Conservation (phyloP, 2,797 vertebrate genomes). For the Syndactyla subalaris region DNA sequence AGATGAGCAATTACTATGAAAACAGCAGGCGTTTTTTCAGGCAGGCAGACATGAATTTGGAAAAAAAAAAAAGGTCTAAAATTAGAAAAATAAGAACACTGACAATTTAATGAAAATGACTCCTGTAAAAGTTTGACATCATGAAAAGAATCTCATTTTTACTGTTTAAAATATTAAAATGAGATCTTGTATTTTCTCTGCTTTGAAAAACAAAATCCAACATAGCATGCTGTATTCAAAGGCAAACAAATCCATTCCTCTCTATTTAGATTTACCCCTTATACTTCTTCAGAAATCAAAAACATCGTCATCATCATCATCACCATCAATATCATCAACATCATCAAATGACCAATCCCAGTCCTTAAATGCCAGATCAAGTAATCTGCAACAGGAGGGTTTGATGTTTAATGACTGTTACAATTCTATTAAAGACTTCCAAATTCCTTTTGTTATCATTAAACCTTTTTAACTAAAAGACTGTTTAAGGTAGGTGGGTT, state of each 20-base stretch:
- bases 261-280: slow-evolving; percentile 73
- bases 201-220: slow-evolving; percentile 64
- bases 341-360: slow-evolving; percentile 97
- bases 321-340: slow-evolving; percentile 90
- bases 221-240: slow-evolving; percentile 76
- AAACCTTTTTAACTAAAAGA: background rate
- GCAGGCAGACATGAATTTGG: slow-evolving; percentile 60
- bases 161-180: slow-evolving; percentile 51
- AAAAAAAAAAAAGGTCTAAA: background rate
- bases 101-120: slow-evolving; percentile 51
- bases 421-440: background rate
- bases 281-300: slow-evolving; percentile 93
- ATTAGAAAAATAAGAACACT: slow-evolving; percentile 16
- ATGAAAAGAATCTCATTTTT: slow-evolving; percentile 59
- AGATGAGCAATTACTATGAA: background rate
- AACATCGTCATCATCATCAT: slow-evolving; percentile 88
- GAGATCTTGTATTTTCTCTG: slow-evolving; percentile 45
- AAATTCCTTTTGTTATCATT: background rate
- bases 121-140: background rate
- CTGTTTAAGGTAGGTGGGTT: background rate
- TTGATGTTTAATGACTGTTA: slow-evolving; percentile 70
- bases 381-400: slow-evolving; percentile 90
- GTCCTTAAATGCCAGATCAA: slow-evolving; percentile 92
- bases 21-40: background rate
- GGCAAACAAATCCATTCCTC: slow-evolving; percentile 76